Evolutionary conservation across 2,888 invertebrate genomes (phyloP).

Genomic region (Platypus cylindrus): DNA sequence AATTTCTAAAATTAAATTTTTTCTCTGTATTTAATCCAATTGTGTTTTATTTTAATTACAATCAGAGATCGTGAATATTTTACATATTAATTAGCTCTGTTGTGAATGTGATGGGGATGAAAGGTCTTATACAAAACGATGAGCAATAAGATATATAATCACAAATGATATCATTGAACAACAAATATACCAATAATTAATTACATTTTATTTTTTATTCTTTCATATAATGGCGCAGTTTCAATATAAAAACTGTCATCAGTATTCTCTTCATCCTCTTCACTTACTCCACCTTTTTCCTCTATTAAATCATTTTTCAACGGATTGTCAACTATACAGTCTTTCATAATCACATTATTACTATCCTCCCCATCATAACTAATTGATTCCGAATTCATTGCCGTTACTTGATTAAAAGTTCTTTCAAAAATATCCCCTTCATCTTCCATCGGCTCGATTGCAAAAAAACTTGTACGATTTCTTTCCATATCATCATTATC

Average conservation of each 20-base stretch:
- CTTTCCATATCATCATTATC: not conserved
- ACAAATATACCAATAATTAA: too few species aligned
- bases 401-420: slow-evolving; percentile 39
- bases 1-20: slow-evolving; percentile 61
- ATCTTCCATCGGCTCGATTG: slow-evolving; percentile 27
- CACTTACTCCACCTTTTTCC: not conserved
- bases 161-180: too few species aligned
- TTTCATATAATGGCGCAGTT: slow-evolving; percentile 23
- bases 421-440: slow-evolving; percentile 50
- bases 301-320: slow-evolving; percentile 1
- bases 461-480: slow-evolving; percentile 26
- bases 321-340: slow-evolving; percentile 14
- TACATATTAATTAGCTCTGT: too few species aligned
- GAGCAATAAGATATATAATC: too few species aligned
- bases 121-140: too few species aligned
- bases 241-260: slow-evolving; percentile 20
- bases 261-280: slow-evolving; percentile 8
- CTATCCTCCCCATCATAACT: slow-evolving; percentile 6
- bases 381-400: too few species aligned
- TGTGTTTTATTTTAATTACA: slow-evolving; percentile 23
- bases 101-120: too few species aligned
- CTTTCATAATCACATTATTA: slow-evolving; percentile 11
- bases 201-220: slow-evolving; percentile 20
- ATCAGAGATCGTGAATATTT: too few species aligned
- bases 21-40: slow-evolving; percentile 40